Evolutionary conservation across 2,797 vertebrate species (phyloP).

Genomic region (Pipistrellus kuhlii): DNA sequence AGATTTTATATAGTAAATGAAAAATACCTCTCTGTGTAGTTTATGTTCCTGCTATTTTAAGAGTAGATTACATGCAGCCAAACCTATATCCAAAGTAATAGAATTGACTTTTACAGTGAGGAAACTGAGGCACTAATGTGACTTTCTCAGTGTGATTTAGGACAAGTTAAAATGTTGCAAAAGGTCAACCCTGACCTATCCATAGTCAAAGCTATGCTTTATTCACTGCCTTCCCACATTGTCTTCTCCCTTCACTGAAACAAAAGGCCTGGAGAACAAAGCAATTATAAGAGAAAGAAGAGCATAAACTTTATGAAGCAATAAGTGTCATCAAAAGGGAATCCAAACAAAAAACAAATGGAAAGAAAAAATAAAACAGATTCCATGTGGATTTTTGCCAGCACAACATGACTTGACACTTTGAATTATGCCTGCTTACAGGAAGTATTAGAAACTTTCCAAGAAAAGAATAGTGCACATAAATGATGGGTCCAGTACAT

Average conservation of each 20-base stretch:
- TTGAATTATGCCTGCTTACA: constrained; percentile 75
- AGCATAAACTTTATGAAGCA: constrained; percentile 74
- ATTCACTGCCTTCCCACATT: constrained; percentile 21
- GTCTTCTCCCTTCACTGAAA: constrained; percentile 52
- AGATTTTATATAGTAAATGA: background rate
- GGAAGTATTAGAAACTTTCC: constrained; percentile 73
- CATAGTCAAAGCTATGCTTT: background rate
- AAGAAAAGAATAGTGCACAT: constrained; percentile 69
- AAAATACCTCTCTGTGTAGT: background rate
- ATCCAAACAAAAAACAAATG: constrained; percentile 78
- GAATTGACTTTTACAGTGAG: background rate
- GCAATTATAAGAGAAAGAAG: constrained; percentile 57
- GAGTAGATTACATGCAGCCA: background rate
- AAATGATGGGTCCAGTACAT: constrained; percentile 56
- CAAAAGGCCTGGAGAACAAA: constrained; percentile 70
- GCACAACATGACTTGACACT: constrained; percentile 71
- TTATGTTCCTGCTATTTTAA: background rate
- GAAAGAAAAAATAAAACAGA: constrained; percentile 73
- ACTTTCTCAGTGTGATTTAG: background rate
- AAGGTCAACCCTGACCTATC: background rate
- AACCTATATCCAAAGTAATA: background rate
- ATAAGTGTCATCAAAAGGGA: constrained; percentile 77
- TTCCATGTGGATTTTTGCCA: constrained; percentile 70
- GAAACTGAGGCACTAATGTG: background rate
- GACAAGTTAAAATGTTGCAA: background rate